Conservation (phyloP, 2,113 vertebrate species). For the Hepsetus odoe region DNA sequence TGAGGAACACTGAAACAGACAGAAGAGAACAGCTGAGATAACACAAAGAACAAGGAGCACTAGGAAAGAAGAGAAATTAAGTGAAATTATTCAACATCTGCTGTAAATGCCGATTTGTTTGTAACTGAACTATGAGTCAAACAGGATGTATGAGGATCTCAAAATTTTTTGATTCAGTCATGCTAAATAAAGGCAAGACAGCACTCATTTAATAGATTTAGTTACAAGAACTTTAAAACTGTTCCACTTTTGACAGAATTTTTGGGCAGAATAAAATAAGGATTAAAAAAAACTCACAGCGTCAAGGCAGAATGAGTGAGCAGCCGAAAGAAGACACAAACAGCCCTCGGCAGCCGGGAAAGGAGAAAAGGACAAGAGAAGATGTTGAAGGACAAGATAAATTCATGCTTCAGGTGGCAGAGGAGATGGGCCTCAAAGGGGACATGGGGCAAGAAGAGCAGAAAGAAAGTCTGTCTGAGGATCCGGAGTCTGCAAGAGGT, state of each 20-base stretch:
- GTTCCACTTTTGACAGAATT: no score
- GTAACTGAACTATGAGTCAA: neutral
- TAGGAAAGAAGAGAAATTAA: neutral
- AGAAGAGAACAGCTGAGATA: neutral
- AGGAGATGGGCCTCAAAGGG: neutral
- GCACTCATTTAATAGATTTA: no score
- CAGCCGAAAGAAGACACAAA: neutral
- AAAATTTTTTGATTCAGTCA: no score
- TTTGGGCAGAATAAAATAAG: neutral
- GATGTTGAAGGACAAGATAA: conserved; percentile 21
- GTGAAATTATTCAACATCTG: neutral
- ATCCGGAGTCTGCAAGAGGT: conserved; percentile 19
- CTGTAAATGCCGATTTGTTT: neutral
- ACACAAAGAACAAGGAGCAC: conserved; percentile 5
- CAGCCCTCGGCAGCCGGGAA: conserved; percentile 6
- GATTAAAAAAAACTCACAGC: neutral
- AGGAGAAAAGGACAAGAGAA: conserved; percentile 8
- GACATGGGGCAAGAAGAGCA: conserved; percentile 2
- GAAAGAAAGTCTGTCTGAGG: neutral
- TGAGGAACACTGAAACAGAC: neutral
- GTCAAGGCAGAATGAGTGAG: conserved; percentile 29
- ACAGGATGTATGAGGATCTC: no score
- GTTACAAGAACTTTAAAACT: no score
- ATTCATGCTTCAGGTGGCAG: neutral
- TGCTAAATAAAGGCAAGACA: no score